Percentiles rank a stretch among this genome's conserved stretches.
Conservation (phyloP, 2,888 invertebrate species). For the Neelides folsomi region DNA sequence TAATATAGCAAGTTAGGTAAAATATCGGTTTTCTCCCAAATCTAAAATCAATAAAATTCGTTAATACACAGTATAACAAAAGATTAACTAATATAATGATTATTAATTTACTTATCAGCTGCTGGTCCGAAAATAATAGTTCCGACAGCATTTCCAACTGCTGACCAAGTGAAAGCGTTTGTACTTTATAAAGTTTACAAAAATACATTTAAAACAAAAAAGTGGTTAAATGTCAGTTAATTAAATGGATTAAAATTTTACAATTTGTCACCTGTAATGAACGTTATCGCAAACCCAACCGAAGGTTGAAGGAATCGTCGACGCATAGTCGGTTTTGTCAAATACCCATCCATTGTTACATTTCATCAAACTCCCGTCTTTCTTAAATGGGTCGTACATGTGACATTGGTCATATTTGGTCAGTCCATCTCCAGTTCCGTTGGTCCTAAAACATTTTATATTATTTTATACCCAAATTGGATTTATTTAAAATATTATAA, state of each 20-base stretch:
- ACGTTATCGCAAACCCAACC: slow-evolving; percentile 26
- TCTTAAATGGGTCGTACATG: too few species aligned
- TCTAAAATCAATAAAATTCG: slow-evolving; percentile 9
- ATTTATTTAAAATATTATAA: too few species aligned
- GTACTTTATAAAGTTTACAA: not conserved
- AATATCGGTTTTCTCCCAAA: slow-evolving; percentile 27
- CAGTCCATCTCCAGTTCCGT: too few species aligned
- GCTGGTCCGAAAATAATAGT: slow-evolving; percentile 20
- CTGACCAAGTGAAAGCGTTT: slow-evolving; percentile 7
- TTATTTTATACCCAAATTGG: too few species aligned
- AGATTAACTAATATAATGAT: not conserved
- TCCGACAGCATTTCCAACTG: slow-evolving; percentile 15
- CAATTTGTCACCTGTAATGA: slow-evolving; percentile 9
- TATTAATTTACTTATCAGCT: slow-evolving; percentile 17
- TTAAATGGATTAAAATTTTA: too few species aligned
- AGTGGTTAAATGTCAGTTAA: too few species aligned
- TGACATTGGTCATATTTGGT: too few species aligned
- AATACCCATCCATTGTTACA: slow-evolving; percentile 19
- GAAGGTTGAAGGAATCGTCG: slow-evolving; percentile 26
- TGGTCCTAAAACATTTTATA: too few species aligned
- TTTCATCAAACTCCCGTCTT: not conserved
- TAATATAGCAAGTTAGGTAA: slow-evolving; percentile 20
- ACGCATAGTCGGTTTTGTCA: slow-evolving; percentile 22
- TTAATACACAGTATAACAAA: not conserved
- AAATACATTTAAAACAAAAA: too few species aligned